Evolutionary conservation across 2,797 vertebrate genomes (phyloP), one percentile per base, ranked within the genome.

Genomic region (Tenualosa thibaudeaui): DNA sequence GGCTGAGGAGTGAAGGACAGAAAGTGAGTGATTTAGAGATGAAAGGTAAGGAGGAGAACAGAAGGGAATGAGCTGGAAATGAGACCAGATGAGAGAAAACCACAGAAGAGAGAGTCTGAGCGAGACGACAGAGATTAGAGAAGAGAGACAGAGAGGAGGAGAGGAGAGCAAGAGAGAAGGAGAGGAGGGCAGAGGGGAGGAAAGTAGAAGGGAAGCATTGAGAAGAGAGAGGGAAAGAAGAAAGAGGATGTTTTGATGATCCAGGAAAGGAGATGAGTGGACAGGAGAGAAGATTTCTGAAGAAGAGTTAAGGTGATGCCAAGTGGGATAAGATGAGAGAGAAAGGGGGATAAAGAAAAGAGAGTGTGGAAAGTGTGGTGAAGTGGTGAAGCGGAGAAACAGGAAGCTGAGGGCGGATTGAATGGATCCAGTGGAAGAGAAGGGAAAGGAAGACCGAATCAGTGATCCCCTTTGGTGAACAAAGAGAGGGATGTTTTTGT

Each of bases 121-220:
- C 1, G 3, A 58, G 56, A 58, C 6, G 19, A 58, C 19, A 58
- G 56, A 58, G 56, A 58, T 58, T 6, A 71, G 65, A 26, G 22
- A 37, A 13, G 26, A 10, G 37, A 12, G 13, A 9, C 3, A 71
- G 65, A 71, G 65, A 26, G 13, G 12, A 37, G 26, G 9, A 12
- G 3, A 37, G 65, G 26, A 65, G 62, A 22, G 58, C 3, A 60
- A 65, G 62, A 26, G 62, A 31, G 26, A 81, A 86, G 82, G 84
- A 84, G 81, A 81, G 84, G 31, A 81, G 37, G 40, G 24, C 12
- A 40, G 12, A 56, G 46, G 75, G 40, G 43, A 62, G 15, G 46
- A 49, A 49, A 65, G 5, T 0, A 62, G 60, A 37, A 31, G 13
- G 31, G 65, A 71, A 5, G 12, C n/a, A 0, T 26, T n/a, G n/a